Percentiles rank a stretch among this genome's conserved stretches.
phyloP scores from a whole-genome alignment of 2,797 vertebrate genomes.

The Pantherophis alleghaniensis region DNA sequence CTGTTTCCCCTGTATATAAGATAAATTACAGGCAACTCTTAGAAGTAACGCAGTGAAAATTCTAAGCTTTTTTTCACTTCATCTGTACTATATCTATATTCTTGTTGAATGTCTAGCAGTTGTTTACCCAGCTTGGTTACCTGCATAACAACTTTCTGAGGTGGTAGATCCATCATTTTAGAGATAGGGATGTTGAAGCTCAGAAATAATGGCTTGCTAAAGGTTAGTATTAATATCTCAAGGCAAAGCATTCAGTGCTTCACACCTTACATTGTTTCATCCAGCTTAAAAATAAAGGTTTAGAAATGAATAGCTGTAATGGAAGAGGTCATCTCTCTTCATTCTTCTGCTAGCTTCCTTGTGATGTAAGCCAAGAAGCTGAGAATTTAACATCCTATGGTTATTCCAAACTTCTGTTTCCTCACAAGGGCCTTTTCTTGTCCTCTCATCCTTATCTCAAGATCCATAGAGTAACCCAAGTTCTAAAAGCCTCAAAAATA shows the following conservation, averaged over 20 bases:
- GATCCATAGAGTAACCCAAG: background rate
- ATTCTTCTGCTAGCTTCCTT: background rate
- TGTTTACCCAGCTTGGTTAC: background rate
- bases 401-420: background rate
- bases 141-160: background rate
- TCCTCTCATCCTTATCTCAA: background rate
- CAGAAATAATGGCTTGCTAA: background rate
- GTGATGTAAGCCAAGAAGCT: background rate
- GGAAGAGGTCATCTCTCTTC: background rate
- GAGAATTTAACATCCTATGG: background rate
- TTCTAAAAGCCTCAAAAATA: background rate
- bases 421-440: background rate
- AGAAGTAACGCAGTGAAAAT: background rate
- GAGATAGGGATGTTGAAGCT: background rate
- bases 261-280: background rate
- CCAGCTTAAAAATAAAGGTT: background rate
- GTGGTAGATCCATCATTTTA: background rate
- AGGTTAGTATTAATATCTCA: background rate
- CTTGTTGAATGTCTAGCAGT: background rate
- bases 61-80: background rate
- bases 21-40: background rate
- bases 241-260: background rate
- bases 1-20: background rate
- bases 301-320: background rate
- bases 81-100: background rate